phyloP scores from a whole-genome alignment of 2,888 invertebrate genomes.

The Plebejus argus region DNA sequence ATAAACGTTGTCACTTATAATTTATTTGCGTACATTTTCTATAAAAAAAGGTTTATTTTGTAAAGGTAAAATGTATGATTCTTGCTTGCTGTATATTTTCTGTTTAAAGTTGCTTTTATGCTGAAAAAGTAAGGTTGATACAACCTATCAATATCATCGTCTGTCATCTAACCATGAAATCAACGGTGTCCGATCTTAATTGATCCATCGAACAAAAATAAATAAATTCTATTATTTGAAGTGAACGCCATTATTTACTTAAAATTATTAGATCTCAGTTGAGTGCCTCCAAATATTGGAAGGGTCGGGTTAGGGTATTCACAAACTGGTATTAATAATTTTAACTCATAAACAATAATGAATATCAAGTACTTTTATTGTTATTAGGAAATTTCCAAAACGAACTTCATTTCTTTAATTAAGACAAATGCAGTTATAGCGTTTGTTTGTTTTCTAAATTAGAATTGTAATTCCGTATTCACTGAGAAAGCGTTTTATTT shows the following conservation, averaged over 20 bases:
- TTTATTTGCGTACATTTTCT: conserved; percentile 18
- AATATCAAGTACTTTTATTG: conserved; percentile 56
- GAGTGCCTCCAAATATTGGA: conserved; percentile 35
- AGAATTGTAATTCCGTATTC: conserved; percentile 27
- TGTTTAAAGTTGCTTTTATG: background rate
- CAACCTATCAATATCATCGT: background rate
- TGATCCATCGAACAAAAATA: conserved; percentile 1
- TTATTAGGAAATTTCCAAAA: conserved; percentile 38
- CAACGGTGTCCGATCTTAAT: conserved; percentile 1
- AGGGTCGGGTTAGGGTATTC: conserved; percentile 45
- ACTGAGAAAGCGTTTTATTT: conserved; percentile 16
- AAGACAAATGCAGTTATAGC: conserved; percentile 22
- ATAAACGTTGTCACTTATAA: background rate
- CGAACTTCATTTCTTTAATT: conserved; percentile 45
- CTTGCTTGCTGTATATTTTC: background rate
- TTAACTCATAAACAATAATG: conserved; percentile 59
- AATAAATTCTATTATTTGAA: conserved; percentile 10
- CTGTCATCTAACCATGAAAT: background rate
- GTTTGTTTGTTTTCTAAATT: conserved; percentile 33
- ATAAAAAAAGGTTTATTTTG: background rate
- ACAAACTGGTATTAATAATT: conserved; percentile 58
- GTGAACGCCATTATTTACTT: conserved; percentile 26
- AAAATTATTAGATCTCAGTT: conserved; percentile 46
- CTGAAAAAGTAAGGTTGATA: too few species aligned
- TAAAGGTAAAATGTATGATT: background rate